phyloP scores from a whole-genome alignment of 2,113 vertebrate species.

The Prionailurus viverrinus region DNA sequence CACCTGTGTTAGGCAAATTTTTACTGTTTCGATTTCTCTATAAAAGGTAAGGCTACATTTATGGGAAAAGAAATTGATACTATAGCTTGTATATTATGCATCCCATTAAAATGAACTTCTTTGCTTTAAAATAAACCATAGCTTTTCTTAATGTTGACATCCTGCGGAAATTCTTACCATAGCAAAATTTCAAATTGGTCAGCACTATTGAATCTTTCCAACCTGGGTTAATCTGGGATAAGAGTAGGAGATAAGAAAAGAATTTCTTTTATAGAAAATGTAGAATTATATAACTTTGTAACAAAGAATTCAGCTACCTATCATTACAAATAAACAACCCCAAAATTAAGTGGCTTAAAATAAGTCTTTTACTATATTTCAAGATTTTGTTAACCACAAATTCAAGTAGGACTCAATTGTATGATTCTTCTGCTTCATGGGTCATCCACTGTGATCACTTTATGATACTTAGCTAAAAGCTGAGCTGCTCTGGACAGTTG shows the following conservation, averaged over 20 bases:
- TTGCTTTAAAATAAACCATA: not conserved
- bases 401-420: not conserved
- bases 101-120: not conserved
- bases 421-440: not conserved
- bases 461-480: not conserved
- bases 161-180: not conserved
- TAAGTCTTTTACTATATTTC: not conserved
- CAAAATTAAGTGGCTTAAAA: not conserved
- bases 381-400: not conserved
- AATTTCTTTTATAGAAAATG: not conserved
- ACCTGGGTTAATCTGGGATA: not conserved
- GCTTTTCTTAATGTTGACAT: not conserved
- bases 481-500: not conserved
- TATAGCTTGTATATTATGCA: not conserved
- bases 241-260: not conserved
- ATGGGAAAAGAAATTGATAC: not conserved
- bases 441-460: not conserved
- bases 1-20: not conserved
- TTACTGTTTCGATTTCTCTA: constrained; percentile 1
- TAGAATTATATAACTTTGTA: not conserved
- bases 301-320: not conserved
- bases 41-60: not conserved
- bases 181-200: not conserved
- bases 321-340: not conserved
- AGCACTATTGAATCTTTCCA: not conserved